Evolutionary conservation across 2,888 invertebrate genomes (phyloP).

Genomic region (Teleiodes luculella): DNA sequence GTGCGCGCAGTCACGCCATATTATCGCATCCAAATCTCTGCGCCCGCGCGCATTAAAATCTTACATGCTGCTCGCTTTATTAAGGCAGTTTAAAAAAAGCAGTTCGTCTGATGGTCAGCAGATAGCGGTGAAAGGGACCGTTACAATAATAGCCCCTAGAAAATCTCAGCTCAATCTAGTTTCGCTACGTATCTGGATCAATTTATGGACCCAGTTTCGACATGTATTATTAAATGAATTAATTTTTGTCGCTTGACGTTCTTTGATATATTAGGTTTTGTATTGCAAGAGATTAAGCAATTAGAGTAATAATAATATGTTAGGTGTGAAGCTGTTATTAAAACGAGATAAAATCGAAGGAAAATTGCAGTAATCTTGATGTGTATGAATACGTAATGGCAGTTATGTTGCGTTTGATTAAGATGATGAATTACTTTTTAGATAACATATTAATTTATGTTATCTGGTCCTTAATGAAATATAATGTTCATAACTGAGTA

Average conservation of each 20-base stretch:
- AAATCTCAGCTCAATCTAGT: conserved; percentile 60
- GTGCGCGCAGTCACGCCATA: conserved; percentile 68
- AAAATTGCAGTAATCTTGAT: conserved; percentile 25
- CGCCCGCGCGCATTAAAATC: conserved; percentile 68
- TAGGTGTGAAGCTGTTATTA: conserved; percentile 29
- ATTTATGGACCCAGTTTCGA: conserved; percentile 47
- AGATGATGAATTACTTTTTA: background rate
- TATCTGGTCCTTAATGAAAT: background rate
- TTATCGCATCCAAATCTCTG: conserved; percentile 74
- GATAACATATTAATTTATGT: background rate
- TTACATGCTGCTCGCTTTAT: conserved; percentile 73
- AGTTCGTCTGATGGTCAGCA: conserved; percentile 72
- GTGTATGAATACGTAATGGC: conserved; percentile 1
- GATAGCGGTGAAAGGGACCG: conserved; percentile 78
- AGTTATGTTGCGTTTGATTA: background rate
- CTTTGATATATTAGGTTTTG: conserved; percentile 36
- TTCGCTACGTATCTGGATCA: conserved; percentile 44
- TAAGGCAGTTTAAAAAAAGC: conserved; percentile 69
- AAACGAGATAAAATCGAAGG: conserved; percentile 20
- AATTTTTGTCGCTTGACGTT: conserved; percentile 42
- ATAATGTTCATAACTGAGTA: too few relatives aligned
- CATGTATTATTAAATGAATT: conserved; percentile 24
- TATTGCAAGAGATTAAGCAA: conserved; percentile 24
- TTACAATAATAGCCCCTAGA: conserved; percentile 68
- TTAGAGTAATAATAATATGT: conserved; percentile 16